Base-by-base conservation (phyloP, 2,113 vertebrate species). In the Corvus hawaiiensis region DNA sequence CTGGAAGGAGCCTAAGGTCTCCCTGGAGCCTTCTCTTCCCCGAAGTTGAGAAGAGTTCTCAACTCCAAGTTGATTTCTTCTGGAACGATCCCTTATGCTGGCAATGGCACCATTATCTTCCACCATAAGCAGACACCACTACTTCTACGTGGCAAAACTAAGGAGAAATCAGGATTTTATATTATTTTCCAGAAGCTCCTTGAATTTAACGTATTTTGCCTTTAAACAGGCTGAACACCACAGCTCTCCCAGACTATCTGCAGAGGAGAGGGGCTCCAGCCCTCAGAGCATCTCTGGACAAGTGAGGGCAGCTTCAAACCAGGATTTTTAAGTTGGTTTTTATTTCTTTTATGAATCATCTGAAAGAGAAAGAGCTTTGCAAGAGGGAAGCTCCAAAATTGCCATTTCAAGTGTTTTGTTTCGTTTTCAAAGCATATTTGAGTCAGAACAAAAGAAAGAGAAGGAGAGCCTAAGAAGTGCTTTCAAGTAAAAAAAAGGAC, bases 391-490 rank as follows among this genome's bases (percentile, higher is more conserved):
- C 48, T 67, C 82, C 19, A 19, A 52, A 87, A 52, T 16, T 71
- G 76, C 88, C 84, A 27, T 94, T 96, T 71, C 51, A 37, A 89
- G 79, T 66, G 76, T 88, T 96, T 93, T 89, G 89, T 93, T 87
- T 93, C 87, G 61, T 90, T 93, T 88, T 83, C 76, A 91, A 95
- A 95, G 79, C 66, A 46, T 83, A 66, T 89, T 96, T 62, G 67
- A 94, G 13, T 59, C 3, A 1, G 52, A 64, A 97, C 90, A 92
- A 95, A 92, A 92, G 74, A 64, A 75, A 68, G 49, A 88, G 39
- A n/a, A 96, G 91, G 66, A 96, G 87, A 91, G 78, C 35, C 85
- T 32, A 92, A 96, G 90, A 17, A 87, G 21, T 0, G 4, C 89
- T 96, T 90, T 93, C 92, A 86, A 91, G 52, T 84, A 3, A 41